Conservation (phyloP, 2,888 invertebrate species). For the Caenorhabditis macrosperma region DNA sequence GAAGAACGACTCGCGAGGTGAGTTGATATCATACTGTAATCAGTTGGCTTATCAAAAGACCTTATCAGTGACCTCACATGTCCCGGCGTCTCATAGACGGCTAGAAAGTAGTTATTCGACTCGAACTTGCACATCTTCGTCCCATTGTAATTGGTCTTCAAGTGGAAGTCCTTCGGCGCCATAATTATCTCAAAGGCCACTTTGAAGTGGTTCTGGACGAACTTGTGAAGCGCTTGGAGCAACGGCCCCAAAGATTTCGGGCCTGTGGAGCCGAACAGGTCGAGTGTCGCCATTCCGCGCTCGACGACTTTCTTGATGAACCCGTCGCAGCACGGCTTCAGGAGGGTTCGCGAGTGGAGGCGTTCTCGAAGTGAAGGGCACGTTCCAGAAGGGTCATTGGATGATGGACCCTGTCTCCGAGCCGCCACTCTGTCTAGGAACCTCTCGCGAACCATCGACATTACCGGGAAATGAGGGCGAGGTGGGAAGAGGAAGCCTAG, state of each 20-base stretch:
- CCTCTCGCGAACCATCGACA: no score
- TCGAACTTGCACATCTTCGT: not conserved
- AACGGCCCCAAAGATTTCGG: not conserved
- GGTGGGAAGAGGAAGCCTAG: no score
- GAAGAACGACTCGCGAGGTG: not conserved
- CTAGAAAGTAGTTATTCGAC: not conserved
- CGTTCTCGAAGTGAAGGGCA: not conserved
- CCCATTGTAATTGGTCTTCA: not conserved
- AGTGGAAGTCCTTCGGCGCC: not conserved
- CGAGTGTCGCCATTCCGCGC: not conserved
- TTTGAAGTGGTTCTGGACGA: not conserved
- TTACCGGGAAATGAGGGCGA: no score
- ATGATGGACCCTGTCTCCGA: no score
- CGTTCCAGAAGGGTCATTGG: not conserved
- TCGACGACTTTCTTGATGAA: not conserved
- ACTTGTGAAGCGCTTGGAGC: not conserved
- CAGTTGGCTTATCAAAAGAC: not conserved
- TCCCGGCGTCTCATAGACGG: not conserved
- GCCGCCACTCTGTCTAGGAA: no score
- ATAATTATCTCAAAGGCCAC: not conserved
- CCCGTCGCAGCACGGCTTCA: not conserved
- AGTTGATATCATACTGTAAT: not conserved
- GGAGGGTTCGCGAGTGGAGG: not conserved
- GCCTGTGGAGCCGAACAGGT: not conserved
- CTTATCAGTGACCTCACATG: no score